Evolutionary conservation across 1,140 invertebrate species (phyloP), one percentile per base, ranked within the genome.

Genomic region (Solenopsis fugax): DNA sequence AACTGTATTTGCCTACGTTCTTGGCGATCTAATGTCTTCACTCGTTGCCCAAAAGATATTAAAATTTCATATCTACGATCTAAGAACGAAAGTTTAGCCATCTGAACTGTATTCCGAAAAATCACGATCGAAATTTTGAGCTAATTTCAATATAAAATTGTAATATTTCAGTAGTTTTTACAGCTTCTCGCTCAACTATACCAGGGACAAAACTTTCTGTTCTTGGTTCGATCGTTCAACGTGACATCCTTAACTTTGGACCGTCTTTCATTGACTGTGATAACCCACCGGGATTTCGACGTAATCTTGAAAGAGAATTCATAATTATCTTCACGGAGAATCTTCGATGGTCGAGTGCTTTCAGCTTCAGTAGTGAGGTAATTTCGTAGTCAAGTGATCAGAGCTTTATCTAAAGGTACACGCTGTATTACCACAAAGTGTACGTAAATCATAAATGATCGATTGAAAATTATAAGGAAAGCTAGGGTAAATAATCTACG

Each of bases 1-100:
- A 93, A 93, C 93, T 86, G 90, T 95, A 94, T 94, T 95, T 95
- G 91, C 93, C 87, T 93, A 94, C 89, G 87, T 90, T 87, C 91
- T 90, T 87, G 91, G 87, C 78, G 88, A 93, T 93, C 90, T 93
- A 94, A 93, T 93, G 92, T 92, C 92, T 91, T 88, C 67, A 71
- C 60, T 48, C 81, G 80, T 77, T 76, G 73, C 72, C 34, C 45
- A 48, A n/a, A 75, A 60, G 29, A 86, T 60, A 80, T 89, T 87
- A 91, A 90, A 90, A 80, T 90, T 90, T 90, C 75, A 75, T 41
- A 21, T 65, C 7, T 29, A 48, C 54, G 45, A 50, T 0, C n/a
- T 1, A 52, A 9, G 12, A 12, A 24, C 34, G 1, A 16, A 16
- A 29, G 34, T 41, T 50, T 6, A 9, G 7, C 9, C 12, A 4